phyloP scores from a whole-genome alignment of 2,888 invertebrate species.

The Clistopyga incitator region DNA sequence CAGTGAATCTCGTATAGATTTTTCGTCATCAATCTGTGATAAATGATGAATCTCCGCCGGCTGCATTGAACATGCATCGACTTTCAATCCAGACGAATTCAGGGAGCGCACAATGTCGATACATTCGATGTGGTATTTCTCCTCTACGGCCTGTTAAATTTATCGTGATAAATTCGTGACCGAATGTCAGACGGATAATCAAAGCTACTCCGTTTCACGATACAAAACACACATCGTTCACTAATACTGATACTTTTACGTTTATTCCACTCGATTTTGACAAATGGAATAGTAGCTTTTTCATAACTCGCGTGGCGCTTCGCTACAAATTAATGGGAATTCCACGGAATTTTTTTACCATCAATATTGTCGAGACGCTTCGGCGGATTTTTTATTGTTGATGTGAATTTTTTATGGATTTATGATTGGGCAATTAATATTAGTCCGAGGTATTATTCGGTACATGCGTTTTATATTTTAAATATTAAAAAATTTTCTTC shows the following conservation, averaged over 20 bases:
- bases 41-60: slow-evolving; percentile 58
- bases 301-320: background rate
- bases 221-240: background rate
- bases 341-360: background rate
- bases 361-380: background rate
- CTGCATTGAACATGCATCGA: slow-evolving; percentile 59
- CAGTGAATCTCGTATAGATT: slow-evolving; percentile 46
- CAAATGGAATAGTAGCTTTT: background rate
- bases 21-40: slow-evolving; percentile 50
- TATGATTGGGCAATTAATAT: background rate
- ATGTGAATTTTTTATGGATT: background rate
- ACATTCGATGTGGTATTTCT: background rate
- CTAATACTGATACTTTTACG: background rate
- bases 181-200: slow-evolving; percentile 52
- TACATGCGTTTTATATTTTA: background rate
- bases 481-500: too few species aligned
- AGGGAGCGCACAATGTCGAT: slow-evolving; percentile 20
- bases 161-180: slow-evolving; percentile 58
- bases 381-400: background rate
- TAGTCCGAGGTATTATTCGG: background rate
- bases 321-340: background rate
- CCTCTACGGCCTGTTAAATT: slow-evolving; percentile 11
- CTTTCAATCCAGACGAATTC: slow-evolving; percentile 55
- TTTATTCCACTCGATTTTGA: slow-evolving; percentile 23
- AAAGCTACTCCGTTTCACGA: background rate